Evolutionary conservation across 53 echinoderm and acorn worm species (phyloP), one percentile per base, ranked within the genome.

Genomic region (Glandiceps talaboti): DNA sequence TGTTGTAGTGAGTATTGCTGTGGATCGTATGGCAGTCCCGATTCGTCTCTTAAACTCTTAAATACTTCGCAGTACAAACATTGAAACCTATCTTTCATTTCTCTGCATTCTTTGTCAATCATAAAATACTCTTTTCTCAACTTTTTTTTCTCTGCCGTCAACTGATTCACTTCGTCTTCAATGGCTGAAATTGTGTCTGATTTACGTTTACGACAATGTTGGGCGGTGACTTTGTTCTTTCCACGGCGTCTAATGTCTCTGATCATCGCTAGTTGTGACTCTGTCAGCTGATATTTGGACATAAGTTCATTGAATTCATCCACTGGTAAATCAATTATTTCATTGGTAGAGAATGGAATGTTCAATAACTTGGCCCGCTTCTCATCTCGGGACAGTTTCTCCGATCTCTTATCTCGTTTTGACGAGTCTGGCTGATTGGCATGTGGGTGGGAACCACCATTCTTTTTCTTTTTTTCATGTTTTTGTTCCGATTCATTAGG

Each of bases 151-250:
- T 99, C 93, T 73, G 85, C 88, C 83, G 82, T 86, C 85, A 99
- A 82, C 77, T 33, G 73, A 33, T 90, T 88, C 12, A 99, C 90
- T 25, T 84, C 84, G 28, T 87, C 83, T 77, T 99, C 99, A 28
- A 99, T 89, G 32, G 82, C 79, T 75, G 82, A 79, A 77, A 99
- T 86, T 74, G 99, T 93, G 45, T 88, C 84, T 78, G 93, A 91
- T 84, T 99, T 99, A 33, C 99, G 84, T 85, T 99, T 99, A 76
- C 99, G 89, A 79, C 99, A 99, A 86, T 93, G 91, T 85, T 99
- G 99, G 1, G 99, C 99, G 0, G 99, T 93, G 0, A 99, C 93
- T 84, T 99, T 99, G 88, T 99, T 99, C 85, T 99, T 99, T 10
- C 99, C 99, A 1, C 99, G 92, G 25, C 99, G 83, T 1, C 99